A percentile compares a stretch with the other conserved stretches of the same genome.
These are phyloP conservation scores for Drosophila athabasca DNA, from an alignment of 1,140 invertebrate genomes.

Conservation along the genomic window DNA sequence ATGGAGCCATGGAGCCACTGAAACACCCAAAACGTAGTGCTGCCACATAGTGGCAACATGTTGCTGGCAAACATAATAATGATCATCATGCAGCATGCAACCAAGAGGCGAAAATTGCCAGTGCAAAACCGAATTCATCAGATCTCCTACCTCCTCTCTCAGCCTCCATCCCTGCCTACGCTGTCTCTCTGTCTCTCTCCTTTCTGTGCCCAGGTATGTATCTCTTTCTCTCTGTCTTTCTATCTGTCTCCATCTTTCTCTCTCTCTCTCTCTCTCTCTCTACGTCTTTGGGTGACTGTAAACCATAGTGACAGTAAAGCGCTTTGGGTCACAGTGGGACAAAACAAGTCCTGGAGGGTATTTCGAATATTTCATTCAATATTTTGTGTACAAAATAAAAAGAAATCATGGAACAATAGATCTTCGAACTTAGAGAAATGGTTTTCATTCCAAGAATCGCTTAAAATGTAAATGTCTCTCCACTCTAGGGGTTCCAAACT, in stretches of 20 bases:
- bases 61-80: conserved; percentile 47
- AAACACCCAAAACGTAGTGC: conserved; percentile 25
- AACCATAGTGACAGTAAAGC: conserved; percentile 33
- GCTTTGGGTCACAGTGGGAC: conserved; percentile 39
- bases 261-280: neutral
- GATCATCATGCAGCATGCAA: conserved; percentile 49
- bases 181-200: no score
- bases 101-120: conserved; percentile 48
- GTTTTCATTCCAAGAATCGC: no score
- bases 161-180: no score
- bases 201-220: no score
- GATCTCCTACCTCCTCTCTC: conserved; percentile 12
- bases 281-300: neutral
- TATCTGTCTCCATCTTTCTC: neutral
- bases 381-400: neutral
- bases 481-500: no score
- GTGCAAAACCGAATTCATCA: conserved; percentile 46
- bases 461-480: no score
- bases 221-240: no score
- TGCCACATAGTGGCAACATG: conserved; percentile 35
- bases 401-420: no score
- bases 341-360: no score
- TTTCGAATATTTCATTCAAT: no score
- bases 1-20: neutral
- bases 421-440: no score